Conservation (phyloP, 2,888 invertebrate species). For the Xestobium rufovillosum region DNA sequence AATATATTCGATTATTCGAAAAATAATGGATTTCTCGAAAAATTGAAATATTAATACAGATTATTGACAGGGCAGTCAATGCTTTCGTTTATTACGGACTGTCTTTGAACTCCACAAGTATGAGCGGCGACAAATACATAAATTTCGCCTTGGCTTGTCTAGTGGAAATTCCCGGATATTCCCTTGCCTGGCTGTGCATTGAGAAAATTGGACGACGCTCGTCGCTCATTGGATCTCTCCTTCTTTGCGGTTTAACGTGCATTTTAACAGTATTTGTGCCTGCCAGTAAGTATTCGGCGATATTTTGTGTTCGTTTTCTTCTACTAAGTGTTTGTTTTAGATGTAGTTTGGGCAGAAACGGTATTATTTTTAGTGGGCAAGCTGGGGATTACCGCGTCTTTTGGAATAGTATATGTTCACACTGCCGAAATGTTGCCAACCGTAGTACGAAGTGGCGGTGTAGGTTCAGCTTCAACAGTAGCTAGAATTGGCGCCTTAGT, state of each 20-base stretch:
- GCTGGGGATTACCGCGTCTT: constrained; percentile 55
- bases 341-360: constrained; percentile 48
- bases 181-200: constrained; percentile 47
- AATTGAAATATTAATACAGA: no score
- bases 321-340: no score
- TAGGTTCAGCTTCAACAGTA: constrained; percentile 53
- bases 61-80: constrained; percentile 49
- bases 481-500: constrained; percentile 54
- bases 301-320: no score
- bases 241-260: constrained; percentile 49
- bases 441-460: constrained; percentile 50
- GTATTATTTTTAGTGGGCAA: constrained; percentile 55
- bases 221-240: constrained; percentile 47
- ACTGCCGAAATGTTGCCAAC: constrained; percentile 52
- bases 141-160: constrained; percentile 58
- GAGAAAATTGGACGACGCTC: constrained; percentile 47
- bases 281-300: constrained; percentile 37
- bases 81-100: constrained; percentile 64
- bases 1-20: no score
- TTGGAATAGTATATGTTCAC: constrained; percentile 56
- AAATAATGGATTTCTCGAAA: no score
- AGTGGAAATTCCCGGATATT: constrained; percentile 54
- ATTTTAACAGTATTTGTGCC: constrained; percentile 49
- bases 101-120: constrained; percentile 56
- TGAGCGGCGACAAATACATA: constrained; percentile 60